These are phyloP conservation scores for Asbolus verrucosus DNA, from an alignment of 1,140 invertebrate genomes.

Conservation along the genomic window DNA sequence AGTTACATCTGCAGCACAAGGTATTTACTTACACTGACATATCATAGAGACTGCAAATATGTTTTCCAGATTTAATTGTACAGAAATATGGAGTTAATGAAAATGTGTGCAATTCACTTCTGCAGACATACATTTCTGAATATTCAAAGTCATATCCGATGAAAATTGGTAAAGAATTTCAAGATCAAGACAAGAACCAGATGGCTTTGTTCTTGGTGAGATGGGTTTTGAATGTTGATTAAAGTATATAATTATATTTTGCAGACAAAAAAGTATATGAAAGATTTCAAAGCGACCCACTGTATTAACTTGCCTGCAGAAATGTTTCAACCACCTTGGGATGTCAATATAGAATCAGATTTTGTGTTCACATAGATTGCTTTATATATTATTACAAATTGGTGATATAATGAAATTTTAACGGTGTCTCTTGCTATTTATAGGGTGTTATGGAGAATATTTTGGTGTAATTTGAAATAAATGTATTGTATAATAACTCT, in stretches of 20 bases:
- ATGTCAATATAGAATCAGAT: conserved; percentile 58
- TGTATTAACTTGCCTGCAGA: conserved; percentile 82
- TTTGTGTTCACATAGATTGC: conserved; percentile 58
- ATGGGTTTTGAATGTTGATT: not conserved
- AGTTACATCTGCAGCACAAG: conserved; percentile 52
- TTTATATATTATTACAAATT: conserved; percentile 24
- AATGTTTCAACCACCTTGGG: conserved; percentile 75
- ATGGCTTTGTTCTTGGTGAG: conserved; percentile 75
- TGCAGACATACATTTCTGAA: conserved; percentile 71
- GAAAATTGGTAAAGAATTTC: conserved; percentile 71
- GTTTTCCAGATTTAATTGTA: conserved; percentile 58
- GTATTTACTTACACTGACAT: conserved; percentile 36
- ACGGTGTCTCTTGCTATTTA: conserved; percentile 23
- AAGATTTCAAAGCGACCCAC: conserved; percentile 88
- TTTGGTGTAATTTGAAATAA: conserved; percentile 41
- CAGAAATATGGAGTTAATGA: conserved; percentile 63
- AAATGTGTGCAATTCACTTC: conserved; percentile 68
- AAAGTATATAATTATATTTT: conserved; percentile 53
- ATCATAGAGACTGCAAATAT: conserved; percentile 22
- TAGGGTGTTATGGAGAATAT: conserved; percentile 40
- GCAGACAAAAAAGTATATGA: conserved; percentile 83
- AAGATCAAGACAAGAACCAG: conserved; percentile 67
- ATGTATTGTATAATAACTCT: not conserved
- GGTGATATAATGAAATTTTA: conserved; percentile 23
- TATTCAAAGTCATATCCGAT: conserved; percentile 72